Evolutionary conservation across 2,113 vertebrate species (phyloP), one percentile per base, ranked within the genome.

Genomic region (Oreochromis spilurus): DNA sequence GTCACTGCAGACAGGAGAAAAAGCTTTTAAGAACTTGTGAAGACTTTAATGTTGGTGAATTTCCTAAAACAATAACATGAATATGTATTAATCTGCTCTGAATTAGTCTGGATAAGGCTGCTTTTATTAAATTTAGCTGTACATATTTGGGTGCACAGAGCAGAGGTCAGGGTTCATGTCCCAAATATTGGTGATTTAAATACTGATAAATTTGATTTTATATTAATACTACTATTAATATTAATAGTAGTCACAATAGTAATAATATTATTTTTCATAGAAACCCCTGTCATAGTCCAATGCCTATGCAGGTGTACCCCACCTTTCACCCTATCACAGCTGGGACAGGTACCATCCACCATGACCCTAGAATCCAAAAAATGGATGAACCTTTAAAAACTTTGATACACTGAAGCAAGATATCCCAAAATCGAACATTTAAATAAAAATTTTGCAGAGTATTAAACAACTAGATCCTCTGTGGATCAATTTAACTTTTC

Each of bases 341-440:
- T 48, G 40, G 40, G 40, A 48, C n/a, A 26, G 1, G 24, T 43
- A 2, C 4, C 67, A 48, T 24, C 40, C 6, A 2, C 5, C 40
- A 45, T 72, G 21, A 72, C 13, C 67, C 40, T 72, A 43, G n/a
- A 45, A 21, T 45, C 14, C 8, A 45, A 26, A 75, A 26, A 17
- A 29, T 17, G 40, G 40, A 45, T 48, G 0, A 48, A 75, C 2
- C 40, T 75, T 26, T 48, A 2, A 29, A 72, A 72, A 24, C 7
- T 9, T 70, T 70, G n/a, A 43, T 14, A 43, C 36, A 70, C n/a
- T 24, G 5, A 43, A 24, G 65, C 65, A 43, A 70, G 14, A 70
- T 70, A 43, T 43, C n/a, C n/a, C n/a, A 43, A 70, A 70, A 70
- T 70, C 0, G 0, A 43, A 65, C 0, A 0, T 65, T 38, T 65